These are phyloP conservation scores for Bombus terrestris DNA, from an alignment of 1,140 invertebrate species.

Conservation along the genomic window DNA sequence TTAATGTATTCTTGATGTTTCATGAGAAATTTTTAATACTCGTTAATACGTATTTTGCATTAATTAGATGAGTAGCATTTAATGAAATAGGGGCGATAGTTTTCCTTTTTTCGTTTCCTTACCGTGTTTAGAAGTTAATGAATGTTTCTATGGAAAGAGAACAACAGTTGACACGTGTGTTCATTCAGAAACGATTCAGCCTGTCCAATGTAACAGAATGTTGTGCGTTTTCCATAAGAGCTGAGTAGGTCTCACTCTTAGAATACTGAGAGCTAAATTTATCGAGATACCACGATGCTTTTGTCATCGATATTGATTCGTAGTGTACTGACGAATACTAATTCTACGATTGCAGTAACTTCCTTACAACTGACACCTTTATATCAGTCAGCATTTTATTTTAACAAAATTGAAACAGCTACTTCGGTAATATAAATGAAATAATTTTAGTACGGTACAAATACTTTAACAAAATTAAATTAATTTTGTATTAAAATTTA, in stretches of 20 bases:
- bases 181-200: not conserved
- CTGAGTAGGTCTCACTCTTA: not conserved
- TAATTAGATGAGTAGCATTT: conserved; percentile 5
- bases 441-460: too few species aligned
- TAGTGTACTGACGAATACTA: not conserved
- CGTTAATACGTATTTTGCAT: not conserved
- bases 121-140: not conserved
- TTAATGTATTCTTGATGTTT: not conserved
- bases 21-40: not conserved
- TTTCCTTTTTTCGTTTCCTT: not conserved
- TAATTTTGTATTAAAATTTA: too few species aligned
- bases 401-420: too few species aligned
- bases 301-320: conserved; percentile 35
- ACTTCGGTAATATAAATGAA: too few species aligned
- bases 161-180: not conserved
- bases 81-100: not conserved
- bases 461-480: too few species aligned
- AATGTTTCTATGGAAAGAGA: not conserved
- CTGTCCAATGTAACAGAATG: not conserved
- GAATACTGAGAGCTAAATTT: conserved; percentile 26
- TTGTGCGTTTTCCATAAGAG: not conserved
- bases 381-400: not conserved
- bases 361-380: not conserved
- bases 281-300: conserved; percentile 21
- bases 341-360: not conserved